Base-by-base conservation (phyloP, 2,113 vertebrate species). In the Potamarius usumacintae region DNA sequence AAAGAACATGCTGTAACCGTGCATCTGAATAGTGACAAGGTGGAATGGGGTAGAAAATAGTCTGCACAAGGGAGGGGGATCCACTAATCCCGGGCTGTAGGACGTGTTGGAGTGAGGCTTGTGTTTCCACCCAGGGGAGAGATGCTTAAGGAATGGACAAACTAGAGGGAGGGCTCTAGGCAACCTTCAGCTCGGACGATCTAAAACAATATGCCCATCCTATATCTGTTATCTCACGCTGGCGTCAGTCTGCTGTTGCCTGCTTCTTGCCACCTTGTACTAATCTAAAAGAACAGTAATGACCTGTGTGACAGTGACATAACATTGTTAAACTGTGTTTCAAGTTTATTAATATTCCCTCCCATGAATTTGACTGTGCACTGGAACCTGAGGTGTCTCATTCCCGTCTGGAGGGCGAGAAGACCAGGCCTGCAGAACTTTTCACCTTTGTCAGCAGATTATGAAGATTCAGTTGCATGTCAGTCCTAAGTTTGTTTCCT, bases 391-490 rank as follows among this genome's bases (percentile, higher is more conserved):
- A 89, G 79, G 78, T 87, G 82, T 87, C 90, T 85, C 86, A 88
- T 89, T 86, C 89, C 88, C 63, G 89, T 87, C 60, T 82, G 78
- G 92, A 91, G 90, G 91, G 90, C 92, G 92, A 89, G 89, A 91
- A 94, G 94, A 92, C 95, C 93, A 95, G 91, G 94, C 93, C 93
- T 92, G 90, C 93, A 90, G 89, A 94, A 94, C 95, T 88, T 94
- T 93, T 92, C 88, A 88, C 91, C 91, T 85, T 83, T 81, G 91
- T 95, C 90, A 95, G 95, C 93, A 95, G 92, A 94, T 90, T 94
- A 93, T 91, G 85, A 93, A 94, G 93, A 95, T 96, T 94, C 93
- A 92, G 93, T 95, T 95, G 94, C 94, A 94, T 92, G 88, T 93
- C 91, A 94, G 93, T 94, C 89, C 90, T 92, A 92, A 91, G 90